Base-by-base conservation (phyloP, 1,140 invertebrate species). In the Anastrepha obliqua region DNA sequence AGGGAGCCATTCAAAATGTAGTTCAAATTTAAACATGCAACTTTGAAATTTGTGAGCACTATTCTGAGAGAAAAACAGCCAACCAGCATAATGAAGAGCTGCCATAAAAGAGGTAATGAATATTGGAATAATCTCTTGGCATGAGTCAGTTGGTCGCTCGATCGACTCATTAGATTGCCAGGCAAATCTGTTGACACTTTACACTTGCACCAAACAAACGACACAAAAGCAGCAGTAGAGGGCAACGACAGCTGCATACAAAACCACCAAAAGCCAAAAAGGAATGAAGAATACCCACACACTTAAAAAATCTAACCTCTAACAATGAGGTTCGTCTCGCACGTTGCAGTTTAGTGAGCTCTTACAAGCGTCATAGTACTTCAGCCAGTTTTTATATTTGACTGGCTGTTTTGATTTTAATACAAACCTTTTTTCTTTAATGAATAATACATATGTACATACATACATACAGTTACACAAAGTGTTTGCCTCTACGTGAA, bases 351-450 rank as follows among this genome's bases (percentile, higher is more conserved):
- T 47, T 29, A 29, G 44, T 29, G 47, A 81, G n/a, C 9, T 81
- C 20, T 81, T 44, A 55, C 74, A 81, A 81, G 9, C 47, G 47
- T 81, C 74, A 42, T 55, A 7, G 17, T 11, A 2, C 47, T 44
- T 81, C n/a, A 29, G 74, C 29, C 74, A 51, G n/a, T n/a, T 81
- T 44, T n/a, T 55, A n/a, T 81, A n/a, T 11, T 29, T 47, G 6
- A 47, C n/a, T 8, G 51, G 7, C 74, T 81, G 47, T 17, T 81
- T 81, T 81, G 74, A 42, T 81, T 81, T 81, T 81, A 58, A 81
- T 9, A 81, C n/a, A 81, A 81, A 81, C 42, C 42, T 15, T 74
- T 74, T 47, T 74, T 15, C 44, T 74, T 47, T 74, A 47, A 55
- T 81, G 47, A 5, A 55, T 55, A 55, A 55, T 74, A 78, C 74